Base-by-base conservation (phyloP, 92 coral and sea anemone genomes). In the Actinostola sp. region DNA sequence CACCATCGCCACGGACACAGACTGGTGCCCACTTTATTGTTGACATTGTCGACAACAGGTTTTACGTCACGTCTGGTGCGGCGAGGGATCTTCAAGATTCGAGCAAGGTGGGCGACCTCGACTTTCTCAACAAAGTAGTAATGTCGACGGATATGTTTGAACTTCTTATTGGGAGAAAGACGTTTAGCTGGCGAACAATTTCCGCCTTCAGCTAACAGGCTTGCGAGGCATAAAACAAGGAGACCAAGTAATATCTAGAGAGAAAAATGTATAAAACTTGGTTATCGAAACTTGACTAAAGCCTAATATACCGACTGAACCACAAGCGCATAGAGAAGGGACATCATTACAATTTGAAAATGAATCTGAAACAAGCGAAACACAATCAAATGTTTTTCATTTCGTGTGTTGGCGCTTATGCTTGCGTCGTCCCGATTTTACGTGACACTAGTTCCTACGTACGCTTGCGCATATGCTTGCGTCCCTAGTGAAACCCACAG, bases 1-100 rank as follows among this genome's bases (percentile, higher is more conserved):
- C 33, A 49, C 84, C 84, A 78, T 50, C 70, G 19, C 70, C 75
- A 78, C 16, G 84, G 84, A 69, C 84, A 78, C 16, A 46, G 53
- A 43, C 28, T 59, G 43, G 28, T 61, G 38, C 70, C 79, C 23
- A 56, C 24, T 25, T 17, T 15, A 51, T 25, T n/a, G n/a, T n/a
- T n/a, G n/a, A n/a, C n/a, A 41, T 35, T 20, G 17, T 53, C 19
- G 63, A 42, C 44, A 23, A 0, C 34, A 39, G 21, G 23, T 15
- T 27, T 30, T 23, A 60, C 67, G 21, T 60, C 65, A 42, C 78
- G 78, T 32, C 58, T 72, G 17, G 26, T 24, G 15, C 78, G 66
- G 27, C 78, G 66, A 19, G 57, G 32, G 16, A 59, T 7, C 30
- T 48, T 29, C 20, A 48, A 41, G 41, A n/a, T 21, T 66, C 33